A percentile compares a stretch with the other conserved stretches of the same genome.
phyloP scores from a whole-genome alignment of 2,797 vertebrate genomes.

The Myotis daubentonii region DNA sequence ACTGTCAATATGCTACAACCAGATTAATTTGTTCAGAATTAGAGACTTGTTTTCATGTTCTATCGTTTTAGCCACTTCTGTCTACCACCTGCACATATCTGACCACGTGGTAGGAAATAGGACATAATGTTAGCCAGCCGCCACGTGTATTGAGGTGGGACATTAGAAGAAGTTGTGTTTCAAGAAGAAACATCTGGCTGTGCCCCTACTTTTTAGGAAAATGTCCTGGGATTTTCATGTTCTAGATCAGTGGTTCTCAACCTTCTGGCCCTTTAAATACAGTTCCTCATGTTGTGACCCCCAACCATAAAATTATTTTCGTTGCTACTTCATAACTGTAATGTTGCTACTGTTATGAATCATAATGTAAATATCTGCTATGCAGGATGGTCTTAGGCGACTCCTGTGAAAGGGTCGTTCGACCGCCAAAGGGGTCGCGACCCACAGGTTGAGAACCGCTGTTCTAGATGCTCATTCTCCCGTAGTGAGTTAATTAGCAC shows the following conservation, averaged over 20 bases:
- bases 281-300: too few species aligned
- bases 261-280: too few species aligned
- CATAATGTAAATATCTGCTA: too few species aligned
- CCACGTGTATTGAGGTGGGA: background rate
- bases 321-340: too few species aligned
- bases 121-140: background rate
- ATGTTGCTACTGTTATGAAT: too few species aligned
- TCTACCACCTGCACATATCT: background rate
- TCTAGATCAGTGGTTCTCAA: background rate
- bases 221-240: constrained; percentile 83
- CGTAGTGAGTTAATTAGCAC: background rate
- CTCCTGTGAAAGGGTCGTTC: too few species aligned
- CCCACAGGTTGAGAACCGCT: too few species aligned
- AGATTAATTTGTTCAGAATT: background rate
- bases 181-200: background rate
- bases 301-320: too few species aligned
- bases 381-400: too few species aligned
- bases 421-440: too few species aligned
- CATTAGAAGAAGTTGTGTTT: background rate
- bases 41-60: background rate
- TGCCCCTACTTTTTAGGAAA: constrained; percentile 87
- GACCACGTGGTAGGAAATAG: background rate
- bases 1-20: background rate
- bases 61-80: background rate
- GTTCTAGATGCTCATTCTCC: background rate